A percentile compares a stretch with the other conserved stretches of the same genome.
Evolutionary conservation across 2,113 vertebrate genomes (phyloP).

Genomic region (Ptychochromis oligacanthus): DNA sequence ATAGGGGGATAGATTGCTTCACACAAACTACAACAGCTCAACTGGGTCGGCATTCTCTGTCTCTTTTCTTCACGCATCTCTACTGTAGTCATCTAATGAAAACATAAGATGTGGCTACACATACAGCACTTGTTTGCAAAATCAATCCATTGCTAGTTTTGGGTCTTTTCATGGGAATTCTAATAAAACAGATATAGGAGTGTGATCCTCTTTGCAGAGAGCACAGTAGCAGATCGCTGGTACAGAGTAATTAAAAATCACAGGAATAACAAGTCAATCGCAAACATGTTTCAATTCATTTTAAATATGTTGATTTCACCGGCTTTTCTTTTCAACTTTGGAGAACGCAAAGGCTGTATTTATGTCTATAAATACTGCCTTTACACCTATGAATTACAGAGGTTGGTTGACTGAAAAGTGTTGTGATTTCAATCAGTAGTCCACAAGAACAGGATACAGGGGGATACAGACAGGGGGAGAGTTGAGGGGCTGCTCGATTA

Average conservation of each 20-base stretch:
- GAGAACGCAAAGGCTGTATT: no score
- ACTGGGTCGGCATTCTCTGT: background rate
- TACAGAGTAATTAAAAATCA: no score
- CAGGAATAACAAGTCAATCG: no score
- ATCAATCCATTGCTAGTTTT: no score
- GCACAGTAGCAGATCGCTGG: no score
- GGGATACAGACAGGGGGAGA: background rate
- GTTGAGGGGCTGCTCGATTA: conserved; percentile 64
- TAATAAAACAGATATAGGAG: no score
- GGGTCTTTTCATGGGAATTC: no score
- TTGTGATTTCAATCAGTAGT: conserved; percentile 44
- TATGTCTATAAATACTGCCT: background rate
- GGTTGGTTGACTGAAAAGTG: background rate
- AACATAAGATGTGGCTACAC: background rate
- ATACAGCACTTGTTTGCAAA: no score
- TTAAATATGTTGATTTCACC: no score
- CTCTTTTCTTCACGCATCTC: background rate
- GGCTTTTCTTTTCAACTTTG: no score
- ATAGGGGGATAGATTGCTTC: background rate
- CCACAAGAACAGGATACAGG: background rate
- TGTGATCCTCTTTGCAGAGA: no score
- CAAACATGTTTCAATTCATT: no score
- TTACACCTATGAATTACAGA: background rate
- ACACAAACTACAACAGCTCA: background rate
- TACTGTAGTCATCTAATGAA: background rate